A percentile compares a stretch with the other conserved stretches of the same genome.
phyloP scores from a whole-genome alignment of 2,797 vertebrate genomes.

The Pantherophis vulpinus region DNA sequence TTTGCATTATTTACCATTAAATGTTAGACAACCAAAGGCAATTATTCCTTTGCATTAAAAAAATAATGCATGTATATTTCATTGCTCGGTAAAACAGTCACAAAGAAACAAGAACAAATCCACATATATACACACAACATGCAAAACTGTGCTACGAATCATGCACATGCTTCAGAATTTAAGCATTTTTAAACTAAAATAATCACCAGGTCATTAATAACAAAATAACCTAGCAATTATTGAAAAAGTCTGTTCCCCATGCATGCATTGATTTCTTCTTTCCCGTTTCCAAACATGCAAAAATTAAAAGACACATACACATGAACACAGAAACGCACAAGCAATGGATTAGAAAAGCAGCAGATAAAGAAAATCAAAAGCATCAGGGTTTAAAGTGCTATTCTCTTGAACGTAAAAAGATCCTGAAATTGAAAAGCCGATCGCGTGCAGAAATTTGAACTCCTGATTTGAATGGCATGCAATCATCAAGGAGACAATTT shows the following conservation, averaged over 20 bases:
- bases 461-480: conserved; percentile 66
- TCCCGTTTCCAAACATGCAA: conserved; percentile 65
- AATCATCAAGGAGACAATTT: conserved; percentile 64
- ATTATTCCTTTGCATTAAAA: conserved; percentile 51
- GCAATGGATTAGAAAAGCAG: conserved; percentile 64
- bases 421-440: conserved; percentile 33
- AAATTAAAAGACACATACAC: conserved; percentile 17
- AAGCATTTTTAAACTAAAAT: conserved; percentile 67
- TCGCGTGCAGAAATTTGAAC: conserved; percentile 68
- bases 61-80: conserved; percentile 69
- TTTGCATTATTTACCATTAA: conserved; percentile 51
- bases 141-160: conserved; percentile 54
- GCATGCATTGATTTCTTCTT: conserved; percentile 66
- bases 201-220: conserved; percentile 63
- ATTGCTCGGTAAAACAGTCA: conserved; percentile 61
- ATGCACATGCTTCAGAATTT: conserved; percentile 70
- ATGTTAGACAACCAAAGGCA: conserved; percentile 61
- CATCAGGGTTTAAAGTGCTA: conserved; percentile 69
- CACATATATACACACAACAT: conserved; percentile 30
- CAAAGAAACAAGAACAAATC: conserved; percentile 54
- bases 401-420: conserved; percentile 51
- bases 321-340: neutral
- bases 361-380: conserved; percentile 62
- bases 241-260: conserved; percentile 74
- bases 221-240: conserved; percentile 70